Conservation (phyloP, 1,140 invertebrate genomes). For the Oreohelix idahoensis region DNA sequence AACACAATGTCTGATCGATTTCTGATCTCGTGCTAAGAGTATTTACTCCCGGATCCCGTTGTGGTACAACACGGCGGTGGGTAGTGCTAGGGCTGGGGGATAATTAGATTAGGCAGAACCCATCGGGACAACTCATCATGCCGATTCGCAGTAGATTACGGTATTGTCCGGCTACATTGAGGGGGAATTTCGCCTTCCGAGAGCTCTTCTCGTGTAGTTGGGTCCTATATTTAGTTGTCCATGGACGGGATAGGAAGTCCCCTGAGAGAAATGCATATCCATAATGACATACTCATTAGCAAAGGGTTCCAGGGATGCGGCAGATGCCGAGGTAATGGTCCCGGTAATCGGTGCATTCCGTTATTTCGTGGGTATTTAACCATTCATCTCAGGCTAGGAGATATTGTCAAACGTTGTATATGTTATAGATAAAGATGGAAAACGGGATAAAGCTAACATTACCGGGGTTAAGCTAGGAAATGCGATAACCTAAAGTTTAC, state of each 20-base stretch:
- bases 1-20: not conserved
- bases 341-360: too few species aligned
- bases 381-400: too few species aligned
- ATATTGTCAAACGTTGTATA: too few species aligned
- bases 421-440: too few species aligned
- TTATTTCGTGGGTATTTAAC: too few species aligned
- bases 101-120: not conserved
- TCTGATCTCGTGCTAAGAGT: not conserved
- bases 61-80: not conserved
- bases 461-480: too few species aligned
- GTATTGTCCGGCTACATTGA: not conserved
- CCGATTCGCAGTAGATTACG: not conserved
- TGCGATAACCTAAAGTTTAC: too few species aligned
- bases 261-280: not conserved
- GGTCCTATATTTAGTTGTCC: not conserved
- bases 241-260: not conserved
- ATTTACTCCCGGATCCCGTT: not conserved
- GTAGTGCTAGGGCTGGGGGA: not conserved
- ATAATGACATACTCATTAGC: conserved; percentile 2
- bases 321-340: too few species aligned
- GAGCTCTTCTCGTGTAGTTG: not conserved
- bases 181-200: not conserved
- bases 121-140: not conserved
- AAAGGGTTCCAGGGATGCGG: not conserved
- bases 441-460: too few species aligned